Base-by-base conservation (phyloP, 2,888 invertebrate genomes). In the Epirrita christyi region DNA sequence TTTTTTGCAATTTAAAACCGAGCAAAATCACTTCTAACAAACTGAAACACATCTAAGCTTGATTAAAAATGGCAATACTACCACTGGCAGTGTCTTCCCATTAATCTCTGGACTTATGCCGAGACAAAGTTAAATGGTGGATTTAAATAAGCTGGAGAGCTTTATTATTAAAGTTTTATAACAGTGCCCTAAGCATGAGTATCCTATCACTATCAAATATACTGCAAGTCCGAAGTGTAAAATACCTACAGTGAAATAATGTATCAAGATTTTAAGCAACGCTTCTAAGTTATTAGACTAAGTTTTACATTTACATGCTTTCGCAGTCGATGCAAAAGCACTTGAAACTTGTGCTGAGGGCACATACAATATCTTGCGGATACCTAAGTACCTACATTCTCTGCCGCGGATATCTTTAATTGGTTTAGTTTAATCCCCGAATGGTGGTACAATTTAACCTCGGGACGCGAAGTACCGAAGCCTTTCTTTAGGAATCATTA, bases 81-180 rank as follows among this genome's bases (percentile, higher is more conserved):
- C 56, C 61, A 75, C 63, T 61, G 64, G 57, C 73, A 72, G 64
- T 75, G 72, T 73, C 76, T 78, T 72, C 59, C 76, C 63, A 82
- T 83, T 83, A 84, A 86, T 86, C 83, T 80, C 59, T 49, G 68
- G 81, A 78, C 79, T 85, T 81, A 77, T 73, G 71, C 75, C 64
- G 70, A 54, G 78, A 78, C 79, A 73, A 85, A 86, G 85, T 86
- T 82, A 84, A 84, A 86, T 83, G 78, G 77, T 53, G 78, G 80
- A 83, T 82, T 85, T 81, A 80, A 83, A 81, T 82, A 73, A 73
- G 74, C 67, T 64, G 67, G 70, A 71, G 70, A 60, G 69, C 69
- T 78, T 77, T 81, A 82, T 77, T 81, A 82, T 81, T 77, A 76
- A 80, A 85, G 68, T 81, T 83, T 72, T 67, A 61, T 71, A 75